phyloP scores from a whole-genome alignment of 2,888 invertebrate species.

The Platycheirus albimanus region DNA sequence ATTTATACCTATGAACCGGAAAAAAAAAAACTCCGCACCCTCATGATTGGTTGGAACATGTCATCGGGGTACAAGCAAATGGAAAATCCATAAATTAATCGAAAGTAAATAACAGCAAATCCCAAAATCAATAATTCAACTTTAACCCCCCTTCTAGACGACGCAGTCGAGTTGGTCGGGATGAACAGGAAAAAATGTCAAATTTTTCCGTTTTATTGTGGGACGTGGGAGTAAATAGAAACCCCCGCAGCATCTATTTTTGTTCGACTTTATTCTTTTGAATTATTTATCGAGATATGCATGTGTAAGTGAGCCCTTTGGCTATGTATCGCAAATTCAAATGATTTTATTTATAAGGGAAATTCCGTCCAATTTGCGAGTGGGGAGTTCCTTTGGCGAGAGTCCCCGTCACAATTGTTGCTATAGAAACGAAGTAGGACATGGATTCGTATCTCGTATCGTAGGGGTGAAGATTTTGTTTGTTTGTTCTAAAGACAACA shows the following conservation, averaged over 20 bases:
- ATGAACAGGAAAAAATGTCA: conserved; percentile 16
- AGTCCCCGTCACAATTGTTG: neutral
- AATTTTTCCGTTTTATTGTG: conserved; percentile 1
- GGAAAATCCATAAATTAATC: conserved; percentile 66
- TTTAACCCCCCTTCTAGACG: no score
- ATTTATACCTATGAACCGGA: neutral
- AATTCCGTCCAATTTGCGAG: neutral
- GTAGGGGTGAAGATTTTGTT: neutral
- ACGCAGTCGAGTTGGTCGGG: no score
- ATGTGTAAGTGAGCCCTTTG: conserved; percentile 9
- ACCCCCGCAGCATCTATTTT: conserved; percentile 35
- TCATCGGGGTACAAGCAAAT: conserved; percentile 29
- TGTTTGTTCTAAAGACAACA: neutral
- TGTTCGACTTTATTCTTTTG: conserved; percentile 34
- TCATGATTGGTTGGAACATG: conserved; percentile 6
- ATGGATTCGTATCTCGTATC: no score
- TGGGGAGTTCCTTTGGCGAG: neutral
- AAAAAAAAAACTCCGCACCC: neutral
- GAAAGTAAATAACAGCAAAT: conserved; percentile 54
- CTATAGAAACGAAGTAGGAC: no score
- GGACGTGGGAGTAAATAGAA: neutral
- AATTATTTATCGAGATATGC: conserved; percentile 45
- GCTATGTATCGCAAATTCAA: conserved; percentile 16
- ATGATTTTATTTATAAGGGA: conserved; percentile 18
- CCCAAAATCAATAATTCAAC: conserved; percentile 64